These are phyloP conservation scores for Dinomys branickii DNA, from an alignment of 2,113 vertebrate genomes.

Conservation along the genomic window DNA sequence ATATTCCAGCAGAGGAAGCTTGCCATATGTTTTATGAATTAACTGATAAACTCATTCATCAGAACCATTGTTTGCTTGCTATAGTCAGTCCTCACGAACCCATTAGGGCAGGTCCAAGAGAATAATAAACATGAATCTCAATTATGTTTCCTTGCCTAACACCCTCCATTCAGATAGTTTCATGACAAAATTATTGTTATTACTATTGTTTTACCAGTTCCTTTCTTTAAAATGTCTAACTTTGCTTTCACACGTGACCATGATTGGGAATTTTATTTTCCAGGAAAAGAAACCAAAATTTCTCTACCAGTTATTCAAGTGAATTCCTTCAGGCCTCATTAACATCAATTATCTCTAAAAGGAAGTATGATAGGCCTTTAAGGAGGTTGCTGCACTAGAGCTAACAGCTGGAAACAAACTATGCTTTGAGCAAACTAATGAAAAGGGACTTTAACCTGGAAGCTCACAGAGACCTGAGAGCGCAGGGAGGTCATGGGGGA, in stretches of 20 bases:
- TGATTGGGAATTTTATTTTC: slow-evolving; percentile 59
- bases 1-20: slow-evolving; percentile 53
- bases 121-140: slow-evolving; percentile 44
- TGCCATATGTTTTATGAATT: slow-evolving; percentile 76
- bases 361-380: slow-evolving; percentile 63
- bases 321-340: slow-evolving; percentile 45
- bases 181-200: background rate
- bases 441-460: slow-evolving; percentile 56
- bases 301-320: slow-evolving; percentile 29
- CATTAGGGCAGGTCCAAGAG: slow-evolving; percentile 30
- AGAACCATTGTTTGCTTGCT: slow-evolving; percentile 64
- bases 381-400: background rate
- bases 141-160: background rate
- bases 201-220: background rate
- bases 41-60: slow-evolving; percentile 67
- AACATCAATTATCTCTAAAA: slow-evolving; percentile 58
- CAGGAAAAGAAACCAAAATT: slow-evolving; percentile 50
- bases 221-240: slow-evolving; percentile 28
- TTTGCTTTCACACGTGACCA: slow-evolving; percentile 21
- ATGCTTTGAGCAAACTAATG: slow-evolving; percentile 42
- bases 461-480: background rate
- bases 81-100: slow-evolving; percentile 41
- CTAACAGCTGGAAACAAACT: slow-evolving; percentile 30
- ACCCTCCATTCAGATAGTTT: background rate
- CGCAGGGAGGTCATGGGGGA: background rate